Evolutionary conservation across 2,888 invertebrate species (phyloP), one percentile per base, ranked within the genome.

Genomic region (Palloptera scutellata): DNA sequence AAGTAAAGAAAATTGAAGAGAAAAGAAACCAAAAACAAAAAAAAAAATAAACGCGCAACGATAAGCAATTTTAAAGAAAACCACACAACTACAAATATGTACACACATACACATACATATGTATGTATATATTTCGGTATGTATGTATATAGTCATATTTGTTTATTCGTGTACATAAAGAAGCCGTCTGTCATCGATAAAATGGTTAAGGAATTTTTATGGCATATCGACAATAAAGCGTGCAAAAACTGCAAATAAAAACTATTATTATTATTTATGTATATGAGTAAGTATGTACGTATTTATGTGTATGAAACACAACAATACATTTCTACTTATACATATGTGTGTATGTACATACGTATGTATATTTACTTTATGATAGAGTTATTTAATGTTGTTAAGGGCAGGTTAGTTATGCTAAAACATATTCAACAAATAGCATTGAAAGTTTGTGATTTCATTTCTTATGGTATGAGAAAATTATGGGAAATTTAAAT

Each of bases 1-100:
- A 54, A 71, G 71, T 74, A 76, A 76, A 73, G 73, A 78, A 79
- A 73, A 75, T 72, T 77, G 78, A 75, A 54, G 13, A 62, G n/a
- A 61, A 52, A 62, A 58, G 5, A 30, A 52, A 54, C 8, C 43
- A 53, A 30, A 30, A 30, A 30, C 2, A 30, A 30, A 30, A 30
- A n/a, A 69, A 77, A 73, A 72, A 74, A 72, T 61, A 69, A 75
- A 70, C 59, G 68, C 68, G 30, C 30, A 4, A 30, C 30, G 30
- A 30, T 30, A 17, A 62, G 40, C 58, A 42, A 13, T 12, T 58
- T 12, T 17, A 17, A 30, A 30, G 12, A 17, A 15, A 53, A 15
- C 11, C 15, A 53, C 15, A n/a, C 17, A 53, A 15, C 12, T 53
- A 15, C 17, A 15, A 48, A 48, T 15, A 4, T 12, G 41, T 17